Percentiles rank a stretch among this genome's conserved stretches.
Conservation (phyloP, 2,113 vertebrate genomes). For the Ornithorhynchus anatinus region DNA sequence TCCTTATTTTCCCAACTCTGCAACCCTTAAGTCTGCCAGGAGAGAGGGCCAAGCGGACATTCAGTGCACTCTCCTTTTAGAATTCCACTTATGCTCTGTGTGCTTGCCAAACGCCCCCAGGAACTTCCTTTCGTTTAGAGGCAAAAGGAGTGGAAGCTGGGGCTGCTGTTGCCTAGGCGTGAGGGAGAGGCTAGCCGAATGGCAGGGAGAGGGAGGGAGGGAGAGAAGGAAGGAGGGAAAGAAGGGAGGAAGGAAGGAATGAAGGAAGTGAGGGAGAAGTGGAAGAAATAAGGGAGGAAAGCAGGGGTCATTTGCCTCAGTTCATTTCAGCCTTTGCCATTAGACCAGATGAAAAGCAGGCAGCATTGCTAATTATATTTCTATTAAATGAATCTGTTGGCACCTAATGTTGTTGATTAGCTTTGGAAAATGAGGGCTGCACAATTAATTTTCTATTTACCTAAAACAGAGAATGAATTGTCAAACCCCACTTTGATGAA, state of each 20-base stretch:
- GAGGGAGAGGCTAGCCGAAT: conserved; percentile 68
- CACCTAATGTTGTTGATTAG: conserved; percentile 77
- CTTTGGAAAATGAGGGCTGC: conserved; percentile 65
- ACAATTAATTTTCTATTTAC: conserved; percentile 72
- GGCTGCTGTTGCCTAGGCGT: conserved; percentile 65
- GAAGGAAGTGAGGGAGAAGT: too few relatives aligned
- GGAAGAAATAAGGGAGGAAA: too few relatives aligned
- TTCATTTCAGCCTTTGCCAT: conserved; percentile 73
- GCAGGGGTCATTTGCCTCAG: conserved; percentile 78
- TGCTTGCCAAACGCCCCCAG: conserved; percentile 55
- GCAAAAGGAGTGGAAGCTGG: conserved; percentile 60
- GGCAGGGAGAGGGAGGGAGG: conserved; percentile 75
- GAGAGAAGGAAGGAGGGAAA: too few relatives aligned
- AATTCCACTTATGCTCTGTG: conserved; percentile 48
- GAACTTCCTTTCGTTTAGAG: conserved; percentile 42
- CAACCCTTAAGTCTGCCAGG: conserved; percentile 41
- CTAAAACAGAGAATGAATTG: conserved; percentile 74
- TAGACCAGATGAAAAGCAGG: conserved; percentile 74
- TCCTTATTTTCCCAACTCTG: background rate
- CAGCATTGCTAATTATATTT: conserved; percentile 78
- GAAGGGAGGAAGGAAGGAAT: too few relatives aligned
- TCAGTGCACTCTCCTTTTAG: conserved; percentile 59
- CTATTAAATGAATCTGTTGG: conserved; percentile 76
- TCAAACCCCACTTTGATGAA: conserved; percentile 48
- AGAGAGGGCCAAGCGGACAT: conserved; percentile 35